Percentiles rank a stretch among this genome's conserved stretches.
These are phyloP conservation scores for Eulithis testata DNA, from an alignment of 2,888 invertebrate genomes.

Conservation along the genomic window DNA sequence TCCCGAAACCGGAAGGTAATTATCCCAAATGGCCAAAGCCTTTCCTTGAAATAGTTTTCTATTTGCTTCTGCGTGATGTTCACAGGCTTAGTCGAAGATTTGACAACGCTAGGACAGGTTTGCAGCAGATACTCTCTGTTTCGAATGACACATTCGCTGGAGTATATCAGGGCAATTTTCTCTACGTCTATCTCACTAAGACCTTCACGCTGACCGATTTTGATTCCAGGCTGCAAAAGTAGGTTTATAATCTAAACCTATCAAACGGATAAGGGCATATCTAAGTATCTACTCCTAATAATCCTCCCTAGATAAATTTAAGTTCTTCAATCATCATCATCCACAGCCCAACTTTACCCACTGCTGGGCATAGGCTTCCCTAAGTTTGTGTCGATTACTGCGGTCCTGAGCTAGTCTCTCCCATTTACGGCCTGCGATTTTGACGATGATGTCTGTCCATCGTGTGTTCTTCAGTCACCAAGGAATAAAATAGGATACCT, in stretches of 20 bases:
- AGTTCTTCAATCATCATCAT: too few species aligned
- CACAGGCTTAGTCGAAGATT: conserved; percentile 17
- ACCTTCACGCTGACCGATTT: conserved; percentile 72
- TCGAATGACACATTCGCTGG: conserved; percentile 65
- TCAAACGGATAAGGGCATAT: background rate
- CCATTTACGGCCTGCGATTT: too few species aligned
- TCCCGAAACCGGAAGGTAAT: conserved; percentile 65
- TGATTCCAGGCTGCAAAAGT: conserved; percentile 51
- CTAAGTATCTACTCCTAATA: too few species aligned
- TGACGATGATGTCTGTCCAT: too few species aligned
- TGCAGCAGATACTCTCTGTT: conserved; percentile 67
- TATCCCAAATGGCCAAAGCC: conserved; percentile 69
- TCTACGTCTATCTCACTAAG: conserved; percentile 69
- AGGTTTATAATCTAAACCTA: background rate
- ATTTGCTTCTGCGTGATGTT: conserved; percentile 52
- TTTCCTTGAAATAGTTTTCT: conserved; percentile 60
- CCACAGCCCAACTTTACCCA: too few species aligned
- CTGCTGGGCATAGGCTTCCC: too few species aligned
- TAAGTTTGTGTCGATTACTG: too few species aligned
- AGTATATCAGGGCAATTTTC: conserved; percentile 65
- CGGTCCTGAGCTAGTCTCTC: too few species aligned
- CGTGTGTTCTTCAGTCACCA: too few species aligned
- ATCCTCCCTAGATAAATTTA: too few species aligned
- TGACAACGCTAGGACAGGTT: conserved; percentile 71
- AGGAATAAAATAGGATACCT: too few species aligned